phyloP scores from a whole-genome alignment of 2,888 invertebrate genomes.

The Venustoraphidia nigricollis region DNA sequence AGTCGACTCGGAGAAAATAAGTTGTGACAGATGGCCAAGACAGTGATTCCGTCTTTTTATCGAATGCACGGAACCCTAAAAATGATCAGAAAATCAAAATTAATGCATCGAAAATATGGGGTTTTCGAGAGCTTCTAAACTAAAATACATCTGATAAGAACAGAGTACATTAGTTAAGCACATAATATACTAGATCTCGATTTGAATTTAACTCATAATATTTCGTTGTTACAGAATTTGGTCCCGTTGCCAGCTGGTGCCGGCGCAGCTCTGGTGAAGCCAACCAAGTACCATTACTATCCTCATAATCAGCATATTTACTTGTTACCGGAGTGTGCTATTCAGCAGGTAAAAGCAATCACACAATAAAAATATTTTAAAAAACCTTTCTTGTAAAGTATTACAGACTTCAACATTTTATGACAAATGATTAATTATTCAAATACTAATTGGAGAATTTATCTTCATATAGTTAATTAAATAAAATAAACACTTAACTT shows the following conservation, averaged over 20 bases:
- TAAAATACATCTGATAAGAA: no score
- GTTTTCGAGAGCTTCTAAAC: no score
- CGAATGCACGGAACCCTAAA: no score
- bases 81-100: no score
- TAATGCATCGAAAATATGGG: no score
- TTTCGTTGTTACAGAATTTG: conserved; percentile 41
- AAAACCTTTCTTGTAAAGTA: conserved; percentile 1
- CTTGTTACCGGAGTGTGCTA: conserved; percentile 82
- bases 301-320: conserved; percentile 89
- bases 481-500: no score
- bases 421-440: conserved; percentile 1
- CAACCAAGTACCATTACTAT: conserved; percentile 87
- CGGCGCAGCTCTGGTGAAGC: conserved; percentile 60
- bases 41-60: no score
- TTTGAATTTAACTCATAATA: not conserved
- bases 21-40: no score
- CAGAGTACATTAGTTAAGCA: no score
- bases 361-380: conserved; percentile 1
- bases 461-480: no score
- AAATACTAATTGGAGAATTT: conserved; percentile 1
- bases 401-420: not conserved
- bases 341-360: conserved; percentile 55
- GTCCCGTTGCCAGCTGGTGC: conserved; percentile 50
- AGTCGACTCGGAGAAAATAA: no score
- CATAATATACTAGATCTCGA: no score